A percentile compares a stretch with the other conserved stretches of the same genome.
phyloP scores from a whole-genome alignment of 2,888 invertebrate genomes.

The Timandra comae region DNA sequence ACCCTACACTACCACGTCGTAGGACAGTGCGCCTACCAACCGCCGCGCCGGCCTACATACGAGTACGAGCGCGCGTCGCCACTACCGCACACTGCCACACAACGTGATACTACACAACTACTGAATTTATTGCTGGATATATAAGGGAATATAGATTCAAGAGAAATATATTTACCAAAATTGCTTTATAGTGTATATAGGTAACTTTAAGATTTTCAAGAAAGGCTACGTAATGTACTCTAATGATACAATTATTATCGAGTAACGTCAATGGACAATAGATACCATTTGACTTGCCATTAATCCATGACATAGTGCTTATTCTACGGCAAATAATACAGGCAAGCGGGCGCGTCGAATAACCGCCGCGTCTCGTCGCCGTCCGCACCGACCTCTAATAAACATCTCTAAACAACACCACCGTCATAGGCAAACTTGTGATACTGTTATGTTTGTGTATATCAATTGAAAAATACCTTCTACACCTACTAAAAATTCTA shows the following conservation, averaged over 20 bases:
- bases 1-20: slow-evolving; percentile 52
- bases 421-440: slow-evolving; percentile 65
- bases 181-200: slow-evolving; percentile 72
- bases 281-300: slow-evolving; percentile 73
- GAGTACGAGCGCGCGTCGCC: slow-evolving; percentile 22
- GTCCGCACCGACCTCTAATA: slow-evolving; percentile 56
- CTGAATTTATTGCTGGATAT: slow-evolving; percentile 76
- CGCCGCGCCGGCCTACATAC: slow-evolving; percentile 4
- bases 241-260: slow-evolving; percentile 77
- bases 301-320: slow-evolving; percentile 66
- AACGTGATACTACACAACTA: slow-evolving; percentile 69
- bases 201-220: slow-evolving; percentile 75
- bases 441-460: slow-evolving; percentile 69
- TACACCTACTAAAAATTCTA: slow-evolving; percentile 66
- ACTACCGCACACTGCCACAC: slow-evolving; percentile 47
- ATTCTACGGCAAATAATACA: slow-evolving; percentile 72
- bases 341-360: slow-evolving; percentile 55
- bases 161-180: slow-evolving; percentile 76
- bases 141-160: slow-evolving; percentile 75
- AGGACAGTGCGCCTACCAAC: slow-evolving; percentile 11
- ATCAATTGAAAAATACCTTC: slow-evolving; percentile 67
- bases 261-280: slow-evolving; percentile 76
- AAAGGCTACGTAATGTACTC: slow-evolving; percentile 77
- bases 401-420: slow-evolving; percentile 68
- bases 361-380: slow-evolving; percentile 36